These are phyloP conservation scores for Crepidodera aurea DNA, from an alignment of 2,888 invertebrate species.

Conservation along the genomic window DNA sequence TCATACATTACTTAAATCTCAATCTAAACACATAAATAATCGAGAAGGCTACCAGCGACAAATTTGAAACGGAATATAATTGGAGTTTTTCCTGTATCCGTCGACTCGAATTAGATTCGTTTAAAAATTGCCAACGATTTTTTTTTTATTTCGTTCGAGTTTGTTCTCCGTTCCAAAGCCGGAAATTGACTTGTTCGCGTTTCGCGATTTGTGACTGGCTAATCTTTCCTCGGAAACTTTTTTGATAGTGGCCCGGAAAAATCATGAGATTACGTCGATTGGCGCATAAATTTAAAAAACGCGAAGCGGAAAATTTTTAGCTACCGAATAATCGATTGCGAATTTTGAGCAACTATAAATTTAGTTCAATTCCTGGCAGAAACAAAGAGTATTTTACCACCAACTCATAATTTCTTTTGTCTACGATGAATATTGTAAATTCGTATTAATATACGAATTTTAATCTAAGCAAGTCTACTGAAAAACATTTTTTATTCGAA, in stretches of 20 bases:
- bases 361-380: no score
- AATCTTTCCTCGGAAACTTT: constrained; percentile 24
- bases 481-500: no score
- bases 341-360: no score
- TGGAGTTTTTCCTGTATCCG: constrained; percentile 49
- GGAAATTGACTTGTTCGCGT: constrained; percentile 32
- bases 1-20: constrained; percentile 58
- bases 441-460: no score
- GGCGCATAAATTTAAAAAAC: constrained; percentile 1
- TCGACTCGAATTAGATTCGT: constrained; percentile 41
- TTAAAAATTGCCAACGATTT: constrained; percentile 40
- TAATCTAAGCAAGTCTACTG: no score
- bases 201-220: constrained; percentile 25
- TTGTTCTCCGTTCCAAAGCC: constrained; percentile 21
- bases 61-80: constrained; percentile 52
- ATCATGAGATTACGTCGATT: constrained; percentile 12
- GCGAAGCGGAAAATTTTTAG: no score
- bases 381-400: no score
- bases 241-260: constrained; percentile 10
- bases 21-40: constrained; percentile 59
- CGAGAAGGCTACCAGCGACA: constrained; percentile 50
- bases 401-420: no score
- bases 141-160: constrained; percentile 30
- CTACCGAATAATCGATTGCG: no score
- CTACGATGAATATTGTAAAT: no score